Conservation (phyloP, 2,797 vertebrate species). For the Carduelis carduelis region DNA sequence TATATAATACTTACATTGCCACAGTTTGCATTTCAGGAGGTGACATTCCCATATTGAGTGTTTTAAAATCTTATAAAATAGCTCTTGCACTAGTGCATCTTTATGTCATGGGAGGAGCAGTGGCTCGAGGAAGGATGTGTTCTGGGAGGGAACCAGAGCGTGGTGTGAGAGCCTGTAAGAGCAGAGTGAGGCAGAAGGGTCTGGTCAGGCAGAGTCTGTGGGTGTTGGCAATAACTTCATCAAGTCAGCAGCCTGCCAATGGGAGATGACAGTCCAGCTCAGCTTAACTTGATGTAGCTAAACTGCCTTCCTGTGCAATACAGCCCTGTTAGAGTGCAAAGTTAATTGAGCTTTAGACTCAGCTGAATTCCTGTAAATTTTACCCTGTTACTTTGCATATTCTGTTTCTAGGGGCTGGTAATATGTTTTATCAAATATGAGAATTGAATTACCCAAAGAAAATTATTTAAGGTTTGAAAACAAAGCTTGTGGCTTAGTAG, state of each 20-base stretch:
- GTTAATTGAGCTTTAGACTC: neutral
- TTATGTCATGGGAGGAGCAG: neutral
- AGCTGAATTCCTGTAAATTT: neutral
- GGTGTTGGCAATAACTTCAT: neutral
- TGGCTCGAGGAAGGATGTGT: fast-evolving
- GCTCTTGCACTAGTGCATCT: neutral
- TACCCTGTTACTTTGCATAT: neutral
- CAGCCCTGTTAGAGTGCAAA: neutral
- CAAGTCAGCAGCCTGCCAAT: neutral
- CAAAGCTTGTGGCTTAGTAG: neutral
- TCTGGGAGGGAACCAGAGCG: neutral
- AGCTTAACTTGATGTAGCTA: neutral
- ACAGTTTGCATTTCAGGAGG: neutral
- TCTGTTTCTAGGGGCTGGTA: neutral
- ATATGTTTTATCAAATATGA: neutral
- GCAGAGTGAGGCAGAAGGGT: neutral
- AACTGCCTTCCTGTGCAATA: neutral
- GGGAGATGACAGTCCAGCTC: neutral
- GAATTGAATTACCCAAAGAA: neutral
- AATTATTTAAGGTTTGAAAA: neutral
- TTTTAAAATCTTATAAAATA: neutral
- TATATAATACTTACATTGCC: neutral
- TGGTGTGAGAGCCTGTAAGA: neutral
- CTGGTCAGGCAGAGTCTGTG: neutral
- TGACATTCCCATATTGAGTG: neutral